phyloP scores from a whole-genome alignment of 2,113 vertebrate genomes.

The Boulengerochromis microlepis region DNA sequence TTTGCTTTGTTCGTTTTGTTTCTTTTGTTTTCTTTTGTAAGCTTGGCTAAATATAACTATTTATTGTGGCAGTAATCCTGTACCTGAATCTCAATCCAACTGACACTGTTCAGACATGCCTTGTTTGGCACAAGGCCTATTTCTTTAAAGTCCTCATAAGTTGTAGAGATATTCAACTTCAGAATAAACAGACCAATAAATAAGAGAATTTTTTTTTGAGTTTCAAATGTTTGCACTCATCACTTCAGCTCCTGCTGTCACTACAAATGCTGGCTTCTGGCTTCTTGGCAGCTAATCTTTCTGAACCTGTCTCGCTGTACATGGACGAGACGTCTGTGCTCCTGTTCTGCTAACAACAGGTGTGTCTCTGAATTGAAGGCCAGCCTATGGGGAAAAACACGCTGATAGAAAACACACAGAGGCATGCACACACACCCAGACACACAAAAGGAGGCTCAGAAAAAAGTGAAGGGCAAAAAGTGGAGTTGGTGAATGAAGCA shows the following conservation, averaged over 20 bases:
- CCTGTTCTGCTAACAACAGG: slow-evolving; percentile 18
- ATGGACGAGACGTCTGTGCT: neutral
- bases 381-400: neutral
- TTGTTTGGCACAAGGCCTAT: neutral
- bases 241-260: neutral
- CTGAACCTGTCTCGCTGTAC: neutral
- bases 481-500: slow-evolving; percentile 42
- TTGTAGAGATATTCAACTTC: neutral
- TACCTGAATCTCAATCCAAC: neutral
- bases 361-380: slow-evolving; percentile 17
- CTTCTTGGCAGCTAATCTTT: neutral
- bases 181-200: neutral
- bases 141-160: neutral
- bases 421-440: neutral
- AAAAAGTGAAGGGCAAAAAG: slow-evolving; percentile 16
- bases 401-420: neutral
- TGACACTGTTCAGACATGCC: neutral
- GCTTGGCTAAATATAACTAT: neutral
- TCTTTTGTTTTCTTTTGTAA: neutral
- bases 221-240: neutral
- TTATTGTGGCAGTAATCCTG: neutral
- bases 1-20: neutral
- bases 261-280: neutral
- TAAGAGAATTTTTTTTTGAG: neutral
- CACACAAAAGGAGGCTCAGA: slow-evolving; percentile 27